Conservation (phyloP, 2,888 invertebrate species). For the Andrena haemorrhoa region DNA sequence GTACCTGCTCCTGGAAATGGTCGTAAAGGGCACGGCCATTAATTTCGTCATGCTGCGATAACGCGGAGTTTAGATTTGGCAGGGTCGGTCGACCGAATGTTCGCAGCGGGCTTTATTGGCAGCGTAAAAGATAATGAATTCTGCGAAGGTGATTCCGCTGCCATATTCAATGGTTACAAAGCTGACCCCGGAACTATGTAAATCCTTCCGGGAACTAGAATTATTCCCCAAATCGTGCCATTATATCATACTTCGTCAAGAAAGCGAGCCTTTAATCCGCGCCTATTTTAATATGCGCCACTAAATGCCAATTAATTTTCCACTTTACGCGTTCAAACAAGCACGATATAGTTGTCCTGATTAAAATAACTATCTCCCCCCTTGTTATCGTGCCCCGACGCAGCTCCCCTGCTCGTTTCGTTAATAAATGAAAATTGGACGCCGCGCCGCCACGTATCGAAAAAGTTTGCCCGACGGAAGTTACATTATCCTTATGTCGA, state of each 20-base stretch:
- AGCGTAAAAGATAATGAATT: constrained; percentile 33
- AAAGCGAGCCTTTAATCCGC: constrained; percentile 4
- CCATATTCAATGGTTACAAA: not conserved
- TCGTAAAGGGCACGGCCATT: constrained; percentile 54
- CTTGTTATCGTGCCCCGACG: constrained; percentile 7
- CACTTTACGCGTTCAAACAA: constrained; percentile 5
- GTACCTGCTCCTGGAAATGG: constrained; percentile 78
- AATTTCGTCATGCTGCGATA: constrained; percentile 58
- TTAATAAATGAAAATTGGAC: constrained; percentile 48
- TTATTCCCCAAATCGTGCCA: not conserved
- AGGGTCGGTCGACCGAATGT: constrained; percentile 21
- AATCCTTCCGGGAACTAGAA: not conserved
- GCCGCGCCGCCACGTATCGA: constrained; percentile 3
- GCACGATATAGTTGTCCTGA: constrained; percentile 17
- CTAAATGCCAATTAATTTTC: constrained; percentile 41
- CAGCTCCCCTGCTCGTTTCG: constrained; percentile 6
- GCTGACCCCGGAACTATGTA: not conserved
- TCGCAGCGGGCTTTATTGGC: constrained; percentile 45
- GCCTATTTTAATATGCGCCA: constrained; percentile 2
- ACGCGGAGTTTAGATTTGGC: constrained; percentile 46
- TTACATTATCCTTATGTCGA: constrained; percentile 17
- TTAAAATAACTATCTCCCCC: constrained; percentile 37
- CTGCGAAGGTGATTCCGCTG: not conserved
- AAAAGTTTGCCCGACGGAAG: constrained; percentile 22
- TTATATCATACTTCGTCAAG: not conserved